phyloP scores from a whole-genome alignment of 2,888 invertebrate genomes.

The Idaea biselata region DNA sequence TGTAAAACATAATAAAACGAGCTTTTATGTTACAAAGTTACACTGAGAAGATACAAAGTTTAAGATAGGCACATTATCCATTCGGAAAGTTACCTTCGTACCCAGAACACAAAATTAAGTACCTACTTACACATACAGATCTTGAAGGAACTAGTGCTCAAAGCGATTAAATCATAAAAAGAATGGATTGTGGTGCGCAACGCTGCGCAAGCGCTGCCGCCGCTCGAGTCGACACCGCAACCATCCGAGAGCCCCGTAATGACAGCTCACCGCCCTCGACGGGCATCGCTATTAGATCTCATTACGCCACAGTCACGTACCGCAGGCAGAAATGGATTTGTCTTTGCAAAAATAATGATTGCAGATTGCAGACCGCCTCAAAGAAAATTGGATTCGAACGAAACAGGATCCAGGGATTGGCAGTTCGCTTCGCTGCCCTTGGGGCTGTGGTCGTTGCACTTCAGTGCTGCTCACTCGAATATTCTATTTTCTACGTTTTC shows the following conservation, averaged over 20 bases:
- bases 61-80: neutral
- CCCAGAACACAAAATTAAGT: neutral
- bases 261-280: slow-evolving; percentile 61
- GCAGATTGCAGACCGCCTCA: slow-evolving; percentile 75
- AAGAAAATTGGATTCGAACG: slow-evolving; percentile 75
- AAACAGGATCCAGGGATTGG: slow-evolving; percentile 61
- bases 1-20: neutral
- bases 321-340: slow-evolving; percentile 76
- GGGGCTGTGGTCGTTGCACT: slow-evolving; percentile 29
- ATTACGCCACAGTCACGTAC: slow-evolving; percentile 78
- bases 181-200: slow-evolving; percentile 14
- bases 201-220: slow-evolving; percentile 26
- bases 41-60: no score
- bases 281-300: slow-evolving; percentile 75
- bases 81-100: neutral
- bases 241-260: slow-evolving; percentile 56
- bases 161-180: slow-evolving; percentile 16
- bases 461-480: neutral
- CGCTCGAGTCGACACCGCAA: slow-evolving; percentile 38
- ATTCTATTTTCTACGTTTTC: slow-evolving; percentile 1
- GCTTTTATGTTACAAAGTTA: neutral
- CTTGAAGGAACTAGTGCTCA: slow-evolving; percentile 27
- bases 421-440: slow-evolving; percentile 45
- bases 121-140: neutral
- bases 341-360: slow-evolving; percentile 79